phyloP scores from a whole-genome alignment of 2,113 vertebrate species.

The Clarias magur region DNA sequence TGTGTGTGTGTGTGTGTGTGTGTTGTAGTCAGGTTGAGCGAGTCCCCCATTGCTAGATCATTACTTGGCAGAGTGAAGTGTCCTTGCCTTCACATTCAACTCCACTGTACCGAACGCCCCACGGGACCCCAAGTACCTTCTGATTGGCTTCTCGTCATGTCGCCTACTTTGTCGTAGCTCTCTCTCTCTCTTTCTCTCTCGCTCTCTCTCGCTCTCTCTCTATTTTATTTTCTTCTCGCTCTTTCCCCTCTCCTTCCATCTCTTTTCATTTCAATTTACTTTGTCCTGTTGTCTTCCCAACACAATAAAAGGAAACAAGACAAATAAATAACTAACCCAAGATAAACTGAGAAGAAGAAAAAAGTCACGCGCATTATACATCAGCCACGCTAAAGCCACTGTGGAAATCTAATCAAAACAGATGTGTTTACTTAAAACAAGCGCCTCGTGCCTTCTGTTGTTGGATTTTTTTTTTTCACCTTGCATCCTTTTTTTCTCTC shows the following conservation, averaged over 20 bases:
- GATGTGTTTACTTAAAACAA: constrained; percentile 34
- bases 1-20: constrained; percentile 31
- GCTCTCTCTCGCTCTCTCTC: constrained; percentile 23
- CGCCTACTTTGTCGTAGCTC: constrained; percentile 30
- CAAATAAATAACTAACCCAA: background rate
- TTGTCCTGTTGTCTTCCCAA: constrained; percentile 1
- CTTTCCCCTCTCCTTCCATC: background rate
- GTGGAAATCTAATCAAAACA: constrained; percentile 30
- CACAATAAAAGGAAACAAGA: background rate
- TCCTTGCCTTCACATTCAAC: constrained; percentile 58
- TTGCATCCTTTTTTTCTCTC: background rate
- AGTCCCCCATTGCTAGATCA: constrained; percentile 37
- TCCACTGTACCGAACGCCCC: constrained; percentile 22
- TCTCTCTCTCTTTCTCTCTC: constrained; percentile 28
- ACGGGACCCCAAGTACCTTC: constrained; percentile 44
- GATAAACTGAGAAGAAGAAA: constrained; percentile 27
- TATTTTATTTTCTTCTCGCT: background rate
- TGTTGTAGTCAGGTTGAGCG: constrained; percentile 38
- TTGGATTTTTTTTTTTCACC: background rate
- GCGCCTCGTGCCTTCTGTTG: constrained; percentile 20
- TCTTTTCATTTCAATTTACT: background rate
- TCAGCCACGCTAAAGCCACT: background rate
- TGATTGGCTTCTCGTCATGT: constrained; percentile 46
- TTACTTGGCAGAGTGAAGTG: constrained; percentile 44
- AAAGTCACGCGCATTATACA: background rate